phyloP scores from a whole-genome alignment of 1,140 invertebrate genomes.

The Drosophila arawakana region DNA sequence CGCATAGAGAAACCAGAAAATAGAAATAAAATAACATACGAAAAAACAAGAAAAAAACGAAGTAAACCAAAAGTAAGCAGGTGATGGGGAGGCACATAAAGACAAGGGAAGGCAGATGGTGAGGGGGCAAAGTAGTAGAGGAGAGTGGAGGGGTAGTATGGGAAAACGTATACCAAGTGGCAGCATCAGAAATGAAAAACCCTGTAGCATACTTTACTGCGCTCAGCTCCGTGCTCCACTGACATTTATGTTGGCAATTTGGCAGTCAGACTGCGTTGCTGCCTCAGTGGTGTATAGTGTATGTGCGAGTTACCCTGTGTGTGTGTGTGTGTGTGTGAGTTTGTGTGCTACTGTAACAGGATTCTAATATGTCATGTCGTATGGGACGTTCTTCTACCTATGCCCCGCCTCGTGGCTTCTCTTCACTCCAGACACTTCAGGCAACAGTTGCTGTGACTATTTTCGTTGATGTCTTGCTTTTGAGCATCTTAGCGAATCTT shows the following conservation, averaged over 20 bases:
- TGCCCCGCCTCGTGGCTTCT: constrained; percentile 2
- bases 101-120: not conserved
- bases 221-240: constrained; percentile 28
- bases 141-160: not conserved
- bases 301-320: constrained; percentile 1
- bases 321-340: not conserved
- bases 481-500: constrained; percentile 49
- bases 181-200: constrained; percentile 77
- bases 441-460: constrained; percentile 65
- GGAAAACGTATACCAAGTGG: constrained; percentile 43
- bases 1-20: constrained; percentile 64
- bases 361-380: constrained; percentile 81
- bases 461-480: constrained; percentile 65
- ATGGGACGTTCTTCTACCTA: constrained; percentile 77
- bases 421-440: constrained; percentile 30
- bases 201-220: constrained; percentile 65
- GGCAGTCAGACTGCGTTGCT: constrained; percentile 72
- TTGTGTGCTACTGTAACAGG: constrained; percentile 66
- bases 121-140: too few species aligned
- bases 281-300: not conserved
- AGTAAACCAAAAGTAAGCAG: constrained; percentile 51
- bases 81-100: constrained; percentile 1
- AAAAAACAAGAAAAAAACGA: constrained; percentile 18
- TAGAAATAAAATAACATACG: constrained; percentile 27
- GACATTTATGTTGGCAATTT: constrained; percentile 83